Evolutionary conservation across 2,797 vertebrate species (phyloP), one percentile per base, ranked within the genome.

Genomic region (Novumbra hubbsi): DNA sequence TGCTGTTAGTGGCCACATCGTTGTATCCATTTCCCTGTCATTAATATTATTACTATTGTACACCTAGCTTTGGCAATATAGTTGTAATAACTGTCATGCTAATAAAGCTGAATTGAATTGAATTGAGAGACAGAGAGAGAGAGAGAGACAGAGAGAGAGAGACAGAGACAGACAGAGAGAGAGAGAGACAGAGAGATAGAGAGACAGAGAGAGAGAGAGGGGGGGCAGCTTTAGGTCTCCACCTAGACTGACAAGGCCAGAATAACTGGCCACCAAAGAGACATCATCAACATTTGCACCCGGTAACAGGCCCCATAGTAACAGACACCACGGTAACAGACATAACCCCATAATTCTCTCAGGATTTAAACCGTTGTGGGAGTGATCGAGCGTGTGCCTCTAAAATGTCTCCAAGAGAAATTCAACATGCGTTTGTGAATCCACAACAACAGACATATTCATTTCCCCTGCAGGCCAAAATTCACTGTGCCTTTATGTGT

Each of bases 351-450:
- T 50, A 50, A 73, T 50, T 50, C 62, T 16, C 45, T 50, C 60
- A 21, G 5, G 16, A 27, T 73, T 50, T 50, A 17, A 34, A 62
- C 12, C 19, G 45, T 52, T 12, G 21, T 2, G 0, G 14, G 19
- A 63, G 50, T 32, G 19, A 68, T 76, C 70, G 32, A 3, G 9
- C 41, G 69, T 3, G 2, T 55, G 52, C 52, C 60, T 71, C 64
- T 68, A 19, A 78, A 81, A 73, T 60, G 62, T 38, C 63, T 71
- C 62, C 0, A 12, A 73, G 49, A 71, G 65, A 64, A 52, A 62
- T 75, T 73, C 63, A 73, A 41, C 45, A 30, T 66, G 16, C 55
- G 70, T 76, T 78, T 79, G 38, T 57, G 34, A 48, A n/a, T 63
- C 68, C 65, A 71, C 41, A 55, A 76, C 72, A n/a, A 68, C 28